Base-by-base conservation (phyloP, 30 jellyfish, hydroid and myxozoan species). In the Morbakka virulenta region DNA sequence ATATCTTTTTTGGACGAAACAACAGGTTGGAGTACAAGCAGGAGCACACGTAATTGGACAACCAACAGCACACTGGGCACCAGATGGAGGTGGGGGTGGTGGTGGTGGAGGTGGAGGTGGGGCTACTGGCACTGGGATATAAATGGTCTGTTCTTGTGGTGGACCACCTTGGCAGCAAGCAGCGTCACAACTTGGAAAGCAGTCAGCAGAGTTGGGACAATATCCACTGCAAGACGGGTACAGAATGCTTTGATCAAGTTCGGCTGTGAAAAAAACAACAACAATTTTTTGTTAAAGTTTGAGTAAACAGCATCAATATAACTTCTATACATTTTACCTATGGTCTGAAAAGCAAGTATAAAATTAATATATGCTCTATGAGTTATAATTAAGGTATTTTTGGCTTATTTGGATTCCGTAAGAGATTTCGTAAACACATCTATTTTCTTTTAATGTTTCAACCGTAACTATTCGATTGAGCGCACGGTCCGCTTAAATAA, bases 21-120 rank as follows among this genome's bases (percentile, higher is more conserved):
- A 89, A 67, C 97, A 89, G 23, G 96, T 75, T 52, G 97, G 97
- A 0, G 95, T 84, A 79, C 97, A 89, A 33, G 97, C 89, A 4
- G 97, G 97, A 49, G 97, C 96, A 69, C 97, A 89, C 2, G 97
- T 76, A 25, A 84, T 79, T 4, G 97, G 97, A 51, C 97, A 89
- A 26, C 97, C 97, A 3, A 90, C 84, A 0, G 97, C 97, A 52
- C 97, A 89, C 64, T 32, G 27, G 12, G 95, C 74, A 66, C 71
- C 50, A 28, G 86, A 74, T 2, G 88, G 79, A 53, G 96, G 96
- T 13, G 94, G 96, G 2, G 96, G 96, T 22, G 96, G 96, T 12
- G 97, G 95, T 6, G 81, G 93, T 32, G 94, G 92, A 2, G 92
- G 96, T 35, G 85, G 95, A n/a, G 97, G 83, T 76, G 64, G 53